These are phyloP conservation scores for Bettongia penicillata DNA, from an alignment of 2,113 vertebrate species.

Conservation along the genomic window DNA sequence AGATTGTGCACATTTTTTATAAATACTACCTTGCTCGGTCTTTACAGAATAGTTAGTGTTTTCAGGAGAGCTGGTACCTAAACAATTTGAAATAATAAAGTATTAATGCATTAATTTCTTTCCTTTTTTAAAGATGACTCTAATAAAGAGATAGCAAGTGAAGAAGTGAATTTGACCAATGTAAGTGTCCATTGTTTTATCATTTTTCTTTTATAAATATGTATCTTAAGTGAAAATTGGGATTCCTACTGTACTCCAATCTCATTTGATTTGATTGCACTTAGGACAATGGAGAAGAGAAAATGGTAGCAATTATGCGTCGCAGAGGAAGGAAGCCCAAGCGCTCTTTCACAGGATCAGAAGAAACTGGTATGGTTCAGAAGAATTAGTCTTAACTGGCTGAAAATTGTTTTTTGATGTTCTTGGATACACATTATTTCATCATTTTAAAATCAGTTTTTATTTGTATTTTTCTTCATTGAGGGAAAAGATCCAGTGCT, in stretches of 20 bases:
- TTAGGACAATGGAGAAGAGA: slow-evolving; percentile 82
- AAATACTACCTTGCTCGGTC: neutral
- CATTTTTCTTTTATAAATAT: slow-evolving; percentile 13
- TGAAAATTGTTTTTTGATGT: neutral
- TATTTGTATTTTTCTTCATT: slow-evolving; percentile 69
- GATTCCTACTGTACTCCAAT: neutral
- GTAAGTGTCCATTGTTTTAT: slow-evolving; percentile 79
- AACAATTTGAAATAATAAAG: neutral
- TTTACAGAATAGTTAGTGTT: neutral
- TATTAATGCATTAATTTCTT: slow-evolving; percentile 45
- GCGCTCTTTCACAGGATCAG: slow-evolving; percentile 74
- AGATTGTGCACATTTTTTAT: neutral
- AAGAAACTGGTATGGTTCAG: slow-evolving; percentile 87
- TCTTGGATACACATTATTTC: neutral
- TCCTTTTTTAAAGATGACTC: slow-evolving; percentile 75
- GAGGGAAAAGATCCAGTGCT: slow-evolving; percentile 70
- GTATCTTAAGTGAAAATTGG: neutral
- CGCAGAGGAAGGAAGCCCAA: slow-evolving; percentile 85
- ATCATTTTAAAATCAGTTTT: slow-evolving; percentile 63
- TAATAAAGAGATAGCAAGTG: slow-evolving; percentile 75
- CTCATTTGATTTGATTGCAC: neutral
- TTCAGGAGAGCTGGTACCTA: neutral
- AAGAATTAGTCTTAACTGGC: slow-evolving; percentile 40
- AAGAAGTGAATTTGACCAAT: slow-evolving; percentile 59
- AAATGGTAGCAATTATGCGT: slow-evolving; percentile 62